Conservation (phyloP, 2,797 vertebrate genomes). For the Iguana delicatissima region DNA sequence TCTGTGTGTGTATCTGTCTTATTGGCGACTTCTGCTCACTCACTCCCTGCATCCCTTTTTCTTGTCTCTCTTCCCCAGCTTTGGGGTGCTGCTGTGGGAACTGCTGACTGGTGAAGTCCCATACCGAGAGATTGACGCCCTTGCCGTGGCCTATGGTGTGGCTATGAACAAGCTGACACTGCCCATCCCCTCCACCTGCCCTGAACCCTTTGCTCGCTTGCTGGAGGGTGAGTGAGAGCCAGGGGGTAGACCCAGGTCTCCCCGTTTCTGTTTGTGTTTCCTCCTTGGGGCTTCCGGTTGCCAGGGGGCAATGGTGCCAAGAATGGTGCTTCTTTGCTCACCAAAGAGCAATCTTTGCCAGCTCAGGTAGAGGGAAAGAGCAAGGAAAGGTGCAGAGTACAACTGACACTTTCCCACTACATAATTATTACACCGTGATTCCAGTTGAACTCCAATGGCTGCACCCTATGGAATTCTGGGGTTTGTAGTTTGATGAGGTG, state of each 20-base stretch:
- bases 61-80: constrained; percentile 75
- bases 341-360: background rate
- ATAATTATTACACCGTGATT: no score
- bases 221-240: constrained; percentile 83
- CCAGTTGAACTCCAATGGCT: no score
- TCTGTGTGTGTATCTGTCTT: background rate
- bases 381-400: background rate
- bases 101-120: constrained; percentile 94
- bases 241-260: background rate
- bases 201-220: constrained; percentile 90
- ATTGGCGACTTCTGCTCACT: constrained; percentile 11
- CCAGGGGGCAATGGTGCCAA: background rate
- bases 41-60: background rate
- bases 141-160: constrained; percentile 92
- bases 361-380: background rate
- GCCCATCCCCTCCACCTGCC: constrained; percentile 93
- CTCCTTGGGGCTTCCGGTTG: background rate
- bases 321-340: background rate
- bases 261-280: background rate
- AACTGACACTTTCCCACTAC: background rate
- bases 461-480: no score
- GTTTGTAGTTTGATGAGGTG: no score
- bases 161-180: constrained; percentile 94
- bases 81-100: constrained; percentile 93
- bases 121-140: constrained; percentile 91